Evolutionary conservation across 2,797 vertebrate genomes (phyloP).

Genomic region (Pantherophis alleghaniensis): DNA sequence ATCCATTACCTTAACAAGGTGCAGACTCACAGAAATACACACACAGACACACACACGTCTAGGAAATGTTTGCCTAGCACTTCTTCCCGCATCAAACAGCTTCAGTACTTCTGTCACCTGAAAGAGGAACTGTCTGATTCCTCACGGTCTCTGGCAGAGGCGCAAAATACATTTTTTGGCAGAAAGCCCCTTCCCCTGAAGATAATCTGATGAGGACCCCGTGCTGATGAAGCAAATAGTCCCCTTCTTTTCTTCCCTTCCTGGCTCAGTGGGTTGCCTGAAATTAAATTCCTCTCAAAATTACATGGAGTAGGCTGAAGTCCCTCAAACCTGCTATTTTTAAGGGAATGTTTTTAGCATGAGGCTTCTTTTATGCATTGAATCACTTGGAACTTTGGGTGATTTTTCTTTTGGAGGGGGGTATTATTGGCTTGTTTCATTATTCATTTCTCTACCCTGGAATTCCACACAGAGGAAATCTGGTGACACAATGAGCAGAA

Average conservation of each 20-base stretch:
- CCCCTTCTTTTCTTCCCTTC: background rate
- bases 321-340: background rate
- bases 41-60: background rate
- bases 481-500: background rate
- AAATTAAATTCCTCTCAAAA: background rate
- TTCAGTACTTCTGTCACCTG: background rate
- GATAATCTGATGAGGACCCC: background rate
- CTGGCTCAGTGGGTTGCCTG: background rate
- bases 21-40: background rate
- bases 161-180: background rate
- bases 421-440: background rate
- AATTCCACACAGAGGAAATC: background rate
- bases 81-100: background rate
- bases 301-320: background rate
- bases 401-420: background rate
- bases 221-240: background rate
- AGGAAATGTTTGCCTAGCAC: background rate
- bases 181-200: background rate
- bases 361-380: background rate
- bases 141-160: background rate
- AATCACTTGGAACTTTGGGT: background rate
- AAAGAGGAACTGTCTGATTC: background rate
- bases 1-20: background rate
- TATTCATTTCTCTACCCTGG: background rate
- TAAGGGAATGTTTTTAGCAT: background rate